Evolutionary conservation across 2,113 vertebrate species (phyloP).

Genomic region (Brachyhypopomus gauderio): DNA sequence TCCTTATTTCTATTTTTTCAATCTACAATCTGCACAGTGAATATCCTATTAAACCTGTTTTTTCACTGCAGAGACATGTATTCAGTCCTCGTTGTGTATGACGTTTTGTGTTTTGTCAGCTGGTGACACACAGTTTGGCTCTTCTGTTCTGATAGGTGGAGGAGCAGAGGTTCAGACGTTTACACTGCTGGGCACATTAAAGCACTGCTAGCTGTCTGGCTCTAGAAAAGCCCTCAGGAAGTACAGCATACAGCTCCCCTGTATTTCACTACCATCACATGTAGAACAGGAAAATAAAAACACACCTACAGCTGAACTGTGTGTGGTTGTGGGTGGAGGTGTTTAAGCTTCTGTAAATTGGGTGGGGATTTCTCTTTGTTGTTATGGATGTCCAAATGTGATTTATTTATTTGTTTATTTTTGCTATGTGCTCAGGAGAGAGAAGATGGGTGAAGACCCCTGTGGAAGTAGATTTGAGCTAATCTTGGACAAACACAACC

Average conservation of each 20-base stretch:
- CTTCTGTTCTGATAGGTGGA: not conserved
- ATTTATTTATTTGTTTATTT: not conserved
- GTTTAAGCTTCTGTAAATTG: not conserved
- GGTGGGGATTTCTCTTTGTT: not conserved
- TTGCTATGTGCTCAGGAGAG: conserved; percentile 8
- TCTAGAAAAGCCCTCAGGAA: conserved; percentile 27
- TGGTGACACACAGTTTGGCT: conserved; percentile 2
- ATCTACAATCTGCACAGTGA: not conserved
- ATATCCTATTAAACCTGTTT: not conserved
- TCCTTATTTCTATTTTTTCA: not conserved
- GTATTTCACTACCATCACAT: conserved; percentile 49
- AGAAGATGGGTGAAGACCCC: conserved; percentile 14
- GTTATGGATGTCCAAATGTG: conserved; percentile 27
- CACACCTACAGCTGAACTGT: not conserved
- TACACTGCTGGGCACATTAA: not conserved
- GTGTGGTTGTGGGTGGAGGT: not conserved
- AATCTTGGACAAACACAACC: conserved; percentile 50
- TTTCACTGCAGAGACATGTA: not conserved
- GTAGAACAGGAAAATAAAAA: not conserved
- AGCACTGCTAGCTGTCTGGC: conserved; percentile 2
- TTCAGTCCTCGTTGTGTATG: not conserved
- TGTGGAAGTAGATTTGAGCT: conserved; percentile 28
- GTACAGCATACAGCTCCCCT: conserved; percentile 24
- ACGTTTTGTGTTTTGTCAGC: not conserved
- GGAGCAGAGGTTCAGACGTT: conserved; percentile 14